Conservation (phyloP, 2,113 vertebrate genomes). For the Pterophyllum scalare region DNA sequence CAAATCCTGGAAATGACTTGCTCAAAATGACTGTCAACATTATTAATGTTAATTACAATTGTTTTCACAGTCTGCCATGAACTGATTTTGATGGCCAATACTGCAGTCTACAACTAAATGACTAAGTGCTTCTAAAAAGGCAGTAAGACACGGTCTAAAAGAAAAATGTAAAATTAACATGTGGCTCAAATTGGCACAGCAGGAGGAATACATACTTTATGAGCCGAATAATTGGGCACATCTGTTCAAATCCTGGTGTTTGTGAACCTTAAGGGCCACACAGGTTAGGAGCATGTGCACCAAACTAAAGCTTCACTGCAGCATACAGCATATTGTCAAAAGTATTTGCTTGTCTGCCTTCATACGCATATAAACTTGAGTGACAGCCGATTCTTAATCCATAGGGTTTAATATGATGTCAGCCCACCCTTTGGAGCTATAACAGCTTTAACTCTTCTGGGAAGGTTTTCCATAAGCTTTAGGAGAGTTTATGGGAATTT, state of each 20-base stretch:
- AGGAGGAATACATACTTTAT: not conserved
- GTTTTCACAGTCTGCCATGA: not conserved
- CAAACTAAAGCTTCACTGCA: not conserved
- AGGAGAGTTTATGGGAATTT: too few relatives aligned
- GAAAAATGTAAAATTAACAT: not conserved
- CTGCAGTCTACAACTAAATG: not conserved
- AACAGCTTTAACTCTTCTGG: too few relatives aligned
- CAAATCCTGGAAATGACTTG: not conserved
- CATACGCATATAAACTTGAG: too few relatives aligned
- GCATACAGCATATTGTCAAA: too few relatives aligned
- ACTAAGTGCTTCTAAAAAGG: not conserved
- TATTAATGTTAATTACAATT: not conserved
- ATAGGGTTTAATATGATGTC: too few relatives aligned
- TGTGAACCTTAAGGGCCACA: not conserved
- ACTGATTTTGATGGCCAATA: not conserved
- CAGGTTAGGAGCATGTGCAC: not conserved
- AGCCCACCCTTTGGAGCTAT: too few relatives aligned
- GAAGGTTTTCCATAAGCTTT: too few relatives aligned
- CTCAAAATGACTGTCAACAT: not conserved
- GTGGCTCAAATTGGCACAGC: not conserved
- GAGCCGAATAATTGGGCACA: not conserved
- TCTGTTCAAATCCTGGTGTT: constrained; percentile 1
- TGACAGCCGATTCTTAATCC: too few relatives aligned
- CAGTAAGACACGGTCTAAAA: not conserved
- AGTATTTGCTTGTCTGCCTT: too few relatives aligned